phyloP scores from a whole-genome alignment of 2,113 vertebrate genomes.

The Stegastes partitus region DNA sequence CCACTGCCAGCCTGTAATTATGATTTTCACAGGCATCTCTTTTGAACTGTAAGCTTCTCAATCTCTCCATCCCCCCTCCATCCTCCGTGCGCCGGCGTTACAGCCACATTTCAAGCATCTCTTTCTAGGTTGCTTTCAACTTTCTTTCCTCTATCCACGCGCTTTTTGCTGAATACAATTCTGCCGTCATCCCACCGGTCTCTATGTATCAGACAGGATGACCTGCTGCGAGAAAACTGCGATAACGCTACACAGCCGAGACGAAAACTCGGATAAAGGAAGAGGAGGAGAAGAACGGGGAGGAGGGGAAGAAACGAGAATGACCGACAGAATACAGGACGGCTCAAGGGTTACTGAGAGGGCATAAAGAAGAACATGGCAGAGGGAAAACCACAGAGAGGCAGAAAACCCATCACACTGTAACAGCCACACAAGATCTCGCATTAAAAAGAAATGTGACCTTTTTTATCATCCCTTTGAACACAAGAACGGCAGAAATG shows the following conservation, averaged over 20 bases:
- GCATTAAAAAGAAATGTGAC: slow-evolving; percentile 53
- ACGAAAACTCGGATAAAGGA: slow-evolving; percentile 17
- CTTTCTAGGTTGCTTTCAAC: slow-evolving; percentile 25
- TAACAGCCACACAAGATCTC: slow-evolving; percentile 53
- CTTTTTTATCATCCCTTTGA: slow-evolving; percentile 29
- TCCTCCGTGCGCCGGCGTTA: slow-evolving; percentile 29
- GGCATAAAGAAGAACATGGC: not conserved
- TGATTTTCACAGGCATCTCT: slow-evolving; percentile 49
- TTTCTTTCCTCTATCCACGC: slow-evolving; percentile 19
- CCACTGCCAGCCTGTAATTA: slow-evolving; percentile 54
- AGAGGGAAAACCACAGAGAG: slow-evolving; percentile 3
- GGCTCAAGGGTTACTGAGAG: slow-evolving; percentile 10
- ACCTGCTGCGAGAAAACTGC: slow-evolving; percentile 30
- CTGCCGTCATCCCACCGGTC: slow-evolving; percentile 28
- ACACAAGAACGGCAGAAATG: slow-evolving; percentile 3
- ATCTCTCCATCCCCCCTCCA: slow-evolving; percentile 11
- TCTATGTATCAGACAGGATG: slow-evolving; percentile 10
- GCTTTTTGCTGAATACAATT: slow-evolving; percentile 29
- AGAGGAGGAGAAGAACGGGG: not conserved
- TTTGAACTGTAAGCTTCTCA: slow-evolving; percentile 36
- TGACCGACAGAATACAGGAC: not conserved
- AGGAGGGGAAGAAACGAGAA: not conserved
- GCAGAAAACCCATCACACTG: slow-evolving; percentile 33
- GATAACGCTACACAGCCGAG: slow-evolving; percentile 2
- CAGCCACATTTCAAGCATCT: slow-evolving; percentile 44